Evolutionary conservation across 2,797 vertebrate species (phyloP), one percentile per base, ranked within the genome.

Genomic region (Falco naumanni): DNA sequence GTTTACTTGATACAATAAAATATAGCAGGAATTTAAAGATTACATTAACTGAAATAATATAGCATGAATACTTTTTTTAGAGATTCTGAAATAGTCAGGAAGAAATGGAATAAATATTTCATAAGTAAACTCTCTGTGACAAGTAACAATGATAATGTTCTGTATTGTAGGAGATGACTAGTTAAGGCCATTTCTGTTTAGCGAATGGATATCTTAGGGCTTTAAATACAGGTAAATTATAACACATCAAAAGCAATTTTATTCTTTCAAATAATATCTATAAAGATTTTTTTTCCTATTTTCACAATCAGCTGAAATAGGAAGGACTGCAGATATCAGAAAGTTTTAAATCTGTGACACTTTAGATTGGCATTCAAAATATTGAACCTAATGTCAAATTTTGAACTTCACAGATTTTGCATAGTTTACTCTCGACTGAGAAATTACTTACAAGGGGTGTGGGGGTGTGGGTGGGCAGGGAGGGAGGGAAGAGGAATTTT

Each of bases 11-110:
- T 47, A n/a, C 75, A 47, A 84, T 83, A 84, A 96, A 96, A 95
- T 90, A 93, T 33, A 84, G 64, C 64, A 92, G 89, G 86, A 85
- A 54, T 85, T 65, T 93, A 33, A 57, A 87, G 89, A 89, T 96
- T 86, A 15, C 79, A 86, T 95, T 96, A 93, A 68, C 90, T 79
- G 84, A 87, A 95, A 93, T 96, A 92, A 94, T 85, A 88, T 94
- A 92, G 75, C 81, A 60, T 79, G 69, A 92, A 90, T 71, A 15
- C 43, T 79, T 85, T 82, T 71, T 78, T 69, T 37, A 63, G 50
- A 31, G 41, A 70, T 87, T 89, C 21, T 39, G 50, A 82, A 87
- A 68, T 92, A 87, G 85, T 80, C 68, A 68, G 41, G 37, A 80
- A 56, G 66, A 87, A 95, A 77, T 60, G 5, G 56, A 94, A 89